Base-by-base conservation (phyloP, 2,888 invertebrate species). In the Amorpha juglandis region DNA sequence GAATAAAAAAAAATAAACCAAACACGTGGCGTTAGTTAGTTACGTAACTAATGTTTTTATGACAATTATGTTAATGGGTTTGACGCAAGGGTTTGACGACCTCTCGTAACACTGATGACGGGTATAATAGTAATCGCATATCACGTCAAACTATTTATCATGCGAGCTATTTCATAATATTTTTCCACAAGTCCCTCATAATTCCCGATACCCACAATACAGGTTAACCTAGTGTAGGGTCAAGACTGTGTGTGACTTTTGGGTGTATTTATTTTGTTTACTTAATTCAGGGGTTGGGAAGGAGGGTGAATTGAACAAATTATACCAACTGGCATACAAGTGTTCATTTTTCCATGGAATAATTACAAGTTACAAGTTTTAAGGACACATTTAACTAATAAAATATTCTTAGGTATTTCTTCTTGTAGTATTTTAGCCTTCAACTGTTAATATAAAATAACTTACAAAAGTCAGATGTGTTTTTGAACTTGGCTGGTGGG, bases 21-120 rank as follows among this genome's bases (percentile, higher is more conserved):
- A 45, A 11, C 12, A 42, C 38, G 58, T 38, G 58, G 42, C n/a
- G n/a, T n/a, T n/a, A n/a, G n/a, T n/a, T 9, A 42, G 58, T 58
- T 58, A 42, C 19, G 58, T 58, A 58, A 55, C 6, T 27, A 21
- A 35, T 53, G 53, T 58, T 58, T 27, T 38, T 58, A 38, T 42
- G 12, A 4, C 42, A 19, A 58, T 58, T 42, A 42, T 42, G 58
- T 58, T 42, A 58, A 58, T 58, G 2, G 42, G 7, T 0, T 8
- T 35, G 9, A 38, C 38, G 11, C 42, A 19, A 16, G 42, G 19
- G 58, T 58, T 58, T 58, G 19, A 38, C 19, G 58, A 58, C 58
- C 58, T 58, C 58, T 6, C 9, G 38, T 42, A 38, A 45, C 11
- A 16, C 38, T 55, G 35, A 33, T 14, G 38, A 16, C 9, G 1